Percentiles rank a stretch among this genome's conserved stretches.
These are phyloP conservation scores for Spisula subtruncata DNA, from an alignment of 2,888 invertebrate species.

Conservation along the genomic window DNA sequence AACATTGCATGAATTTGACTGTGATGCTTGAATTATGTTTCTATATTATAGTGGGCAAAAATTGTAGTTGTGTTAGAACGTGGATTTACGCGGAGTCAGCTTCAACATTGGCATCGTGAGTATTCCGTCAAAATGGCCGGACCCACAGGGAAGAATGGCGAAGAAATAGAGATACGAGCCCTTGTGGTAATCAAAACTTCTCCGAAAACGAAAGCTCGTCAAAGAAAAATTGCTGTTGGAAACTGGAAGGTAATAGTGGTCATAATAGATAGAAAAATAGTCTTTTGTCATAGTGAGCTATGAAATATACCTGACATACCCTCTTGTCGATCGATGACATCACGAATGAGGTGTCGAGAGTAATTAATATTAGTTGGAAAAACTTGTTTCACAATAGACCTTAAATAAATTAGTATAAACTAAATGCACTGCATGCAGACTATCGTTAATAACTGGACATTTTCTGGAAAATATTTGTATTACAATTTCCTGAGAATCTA, in stretches of 20 bases:
- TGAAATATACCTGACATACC: neutral
- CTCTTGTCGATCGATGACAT: too few relatives aligned
- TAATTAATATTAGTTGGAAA: too few relatives aligned
- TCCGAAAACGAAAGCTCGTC: slow-evolving; percentile 97
- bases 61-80: slow-evolving; percentile 98
- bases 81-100: slow-evolving; percentile 96
- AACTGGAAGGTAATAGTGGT: slow-evolving; percentile 96
- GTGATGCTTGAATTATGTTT: too few relatives aligned
- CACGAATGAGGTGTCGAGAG: too few relatives aligned
- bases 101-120: slow-evolving; percentile 96
- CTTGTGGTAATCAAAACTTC: slow-evolving; percentile 99
- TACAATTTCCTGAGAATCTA: too few relatives aligned
- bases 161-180: slow-evolving; percentile 92
- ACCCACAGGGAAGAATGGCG: slow-evolving; percentile 88
- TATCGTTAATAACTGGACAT: too few relatives aligned
- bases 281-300: neutral
- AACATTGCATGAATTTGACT: too few relatives aligned
- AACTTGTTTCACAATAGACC: too few relatives aligned
- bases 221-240: slow-evolving; percentile 97
- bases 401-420: too few relatives aligned
- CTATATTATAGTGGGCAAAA: slow-evolving; percentile 95
- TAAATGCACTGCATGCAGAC: too few relatives aligned
- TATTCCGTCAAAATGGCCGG: slow-evolving; percentile 95
- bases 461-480: too few relatives aligned
- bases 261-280: neutral